These are phyloP conservation scores for Nothobranchius kuhntae DNA, from an alignment of 2,113 vertebrate species.

Conservation along the genomic window DNA sequence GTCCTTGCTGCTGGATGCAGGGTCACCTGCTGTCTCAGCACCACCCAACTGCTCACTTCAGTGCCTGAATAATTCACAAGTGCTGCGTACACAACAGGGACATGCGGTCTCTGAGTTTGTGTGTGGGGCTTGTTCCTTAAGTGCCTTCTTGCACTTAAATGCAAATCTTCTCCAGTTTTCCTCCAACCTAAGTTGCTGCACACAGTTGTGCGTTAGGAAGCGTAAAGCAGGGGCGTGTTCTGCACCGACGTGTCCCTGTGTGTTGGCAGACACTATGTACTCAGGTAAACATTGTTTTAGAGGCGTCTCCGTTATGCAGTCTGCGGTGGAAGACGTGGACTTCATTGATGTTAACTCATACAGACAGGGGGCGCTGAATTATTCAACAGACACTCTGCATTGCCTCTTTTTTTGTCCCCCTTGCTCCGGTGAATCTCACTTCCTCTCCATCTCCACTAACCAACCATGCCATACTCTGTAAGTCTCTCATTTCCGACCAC, in stretches of 20 bases:
- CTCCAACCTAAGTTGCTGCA: neutral
- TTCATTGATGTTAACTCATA: conserved; percentile 73
- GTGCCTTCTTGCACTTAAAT: conserved; percentile 24
- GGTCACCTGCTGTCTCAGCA: conserved; percentile 77
- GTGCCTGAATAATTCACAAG: conserved; percentile 78
- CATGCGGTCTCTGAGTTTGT: conserved; percentile 41
- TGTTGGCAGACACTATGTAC: neutral
- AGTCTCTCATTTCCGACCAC: conserved; percentile 44
- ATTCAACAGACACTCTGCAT: conserved; percentile 72
- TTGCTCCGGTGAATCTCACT: conserved; percentile 60
- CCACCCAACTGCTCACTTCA: conserved; percentile 49
- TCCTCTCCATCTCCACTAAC: conserved; percentile 46
- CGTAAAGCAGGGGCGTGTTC: conserved; percentile 9
- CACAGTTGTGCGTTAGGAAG: neutral
- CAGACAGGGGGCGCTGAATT: conserved; percentile 78
- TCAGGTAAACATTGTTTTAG: conserved; percentile 45
- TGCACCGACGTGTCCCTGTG: neutral
- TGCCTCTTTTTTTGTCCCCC: conserved; percentile 40
- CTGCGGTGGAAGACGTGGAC: conserved; percentile 60
- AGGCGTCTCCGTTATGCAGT: conserved; percentile 43
- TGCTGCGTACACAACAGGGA: conserved; percentile 48
- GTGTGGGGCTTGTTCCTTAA: conserved; percentile 35
- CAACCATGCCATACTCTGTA: conserved; percentile 33
- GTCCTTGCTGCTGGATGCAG: conserved; percentile 66
- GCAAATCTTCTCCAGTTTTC: conserved; percentile 17